Percentiles rank a stretch among this genome's conserved stretches.
phyloP scores from a whole-genome alignment of 2,888 invertebrate species.

The Coenonympha glycerion region DNA sequence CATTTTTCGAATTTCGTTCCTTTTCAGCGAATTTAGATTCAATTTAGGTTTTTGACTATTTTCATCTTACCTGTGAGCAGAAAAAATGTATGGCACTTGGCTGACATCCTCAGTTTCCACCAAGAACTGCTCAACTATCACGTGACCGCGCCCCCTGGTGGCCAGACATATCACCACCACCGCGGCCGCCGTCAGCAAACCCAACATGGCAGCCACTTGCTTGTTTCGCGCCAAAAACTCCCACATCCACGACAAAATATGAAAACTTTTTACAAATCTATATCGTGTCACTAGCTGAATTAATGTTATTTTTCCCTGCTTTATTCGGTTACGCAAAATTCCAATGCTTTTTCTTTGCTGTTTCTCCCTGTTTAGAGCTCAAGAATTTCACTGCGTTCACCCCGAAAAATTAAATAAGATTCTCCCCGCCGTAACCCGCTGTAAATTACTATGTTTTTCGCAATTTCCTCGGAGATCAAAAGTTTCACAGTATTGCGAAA shows the following conservation, averaged over 20 bases:
- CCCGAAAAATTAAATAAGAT: too few species aligned
- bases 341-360: neutral
- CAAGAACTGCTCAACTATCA: conserved; percentile 31
- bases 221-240: conserved; percentile 61
- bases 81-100: conserved; percentile 51
- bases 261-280: neutral
- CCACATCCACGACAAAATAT: conserved; percentile 54
- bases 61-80: conserved; percentile 61
- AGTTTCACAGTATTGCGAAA: too few species aligned
- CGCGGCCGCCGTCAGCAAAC: conserved; percentile 51
- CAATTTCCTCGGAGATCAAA: too few species aligned
- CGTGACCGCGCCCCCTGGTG: conserved; percentile 45
- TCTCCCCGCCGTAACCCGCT: too few species aligned
- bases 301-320: neutral
- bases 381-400: neutral
- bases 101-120: conserved; percentile 60
- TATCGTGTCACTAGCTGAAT: neutral
- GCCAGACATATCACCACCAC: conserved; percentile 52
- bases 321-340: too few species aligned
- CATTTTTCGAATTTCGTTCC: too few species aligned
- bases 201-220: conserved; percentile 66
- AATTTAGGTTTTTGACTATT: too few species aligned
- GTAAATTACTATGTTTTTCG: too few species aligned
- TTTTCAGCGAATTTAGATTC: too few species aligned
- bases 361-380: neutral